phyloP scores from a whole-genome alignment of 2,888 invertebrate species.

The Zhuqinia jingwanae region DNA sequence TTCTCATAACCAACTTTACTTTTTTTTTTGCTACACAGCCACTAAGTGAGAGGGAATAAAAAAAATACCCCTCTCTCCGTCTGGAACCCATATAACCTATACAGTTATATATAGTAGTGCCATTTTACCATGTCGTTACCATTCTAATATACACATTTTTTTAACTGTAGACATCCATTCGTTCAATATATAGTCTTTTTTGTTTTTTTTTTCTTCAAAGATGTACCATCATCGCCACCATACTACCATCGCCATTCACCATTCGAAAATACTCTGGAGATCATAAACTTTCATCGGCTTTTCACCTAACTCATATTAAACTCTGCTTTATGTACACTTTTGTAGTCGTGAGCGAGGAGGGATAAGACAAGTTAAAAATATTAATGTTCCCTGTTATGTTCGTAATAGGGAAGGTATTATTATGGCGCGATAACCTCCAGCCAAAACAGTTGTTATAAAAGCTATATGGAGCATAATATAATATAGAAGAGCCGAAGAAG shows the following conservation, averaged over 20 bases:
- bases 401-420: constrained; percentile 25
- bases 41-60: neutral
- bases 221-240: constrained; percentile 17
- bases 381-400: constrained; percentile 28
- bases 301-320: constrained; percentile 60
- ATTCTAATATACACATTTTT: constrained; percentile 35
- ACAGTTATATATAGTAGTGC: neutral
- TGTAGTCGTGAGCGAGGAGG: neutral
- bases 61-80: neutral
- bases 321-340: constrained; percentile 48
- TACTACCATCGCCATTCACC: neutral
- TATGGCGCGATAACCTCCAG: constrained; percentile 11
- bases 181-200: neutral
- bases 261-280: constrained; percentile 39
- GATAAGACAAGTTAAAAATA: constrained; percentile 50
- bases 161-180: neutral
- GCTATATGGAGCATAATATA: too few relatives aligned
- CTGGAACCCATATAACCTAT: neutral
- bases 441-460: neutral
- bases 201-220: neutral
- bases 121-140: constrained; percentile 34
- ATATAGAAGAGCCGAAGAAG: neutral
- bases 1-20: constrained; percentile 42
- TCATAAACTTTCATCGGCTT: constrained; percentile 65
- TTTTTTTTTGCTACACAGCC: neutral